Evolutionary conservation across 2,888 invertebrate genomes (phyloP), one percentile per base, ranked within the genome.

Genomic region (Ennomos erosarius): DNA sequence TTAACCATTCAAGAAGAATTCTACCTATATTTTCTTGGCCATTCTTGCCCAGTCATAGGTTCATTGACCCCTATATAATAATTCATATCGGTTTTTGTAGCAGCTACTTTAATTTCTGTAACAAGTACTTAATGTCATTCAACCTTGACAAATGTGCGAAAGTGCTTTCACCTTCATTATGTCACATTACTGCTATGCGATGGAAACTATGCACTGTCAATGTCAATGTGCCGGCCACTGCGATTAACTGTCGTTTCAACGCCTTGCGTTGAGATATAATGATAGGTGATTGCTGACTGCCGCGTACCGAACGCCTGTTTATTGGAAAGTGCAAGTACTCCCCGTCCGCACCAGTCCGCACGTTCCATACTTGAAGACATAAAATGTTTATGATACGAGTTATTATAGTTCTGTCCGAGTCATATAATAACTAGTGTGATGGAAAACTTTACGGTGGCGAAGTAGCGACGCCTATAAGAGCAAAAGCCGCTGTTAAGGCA

Each of bases 401-500:
- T 70, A 69, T 71, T 70, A 69, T 64, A 78, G 75, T 75, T 75
- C 62, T 68, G n/a, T n/a, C n/a, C n/a, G 59, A 71, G 64, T 71
- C 67, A 68, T 70, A 76, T 74, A 6, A 26, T 26, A 78, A 77
- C 71, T 74, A 70, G 78, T 82, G 77, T 80, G 76, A 82, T 78
- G 78, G 67, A 61, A 1, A 13, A 12, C n/a, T n/a, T n/a, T n/a
- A n/a, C n/a, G n/a, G 33, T 59, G 68, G 73, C 75, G 79, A 76
- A 75, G 75, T 75, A 78, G 75, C 76, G 65, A 56, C 66, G 68
- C 55, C 65, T 60, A 54, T 66, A 78, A 83, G 76, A 83, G 90
- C 86, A 90, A 90, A 90, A 90, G 90, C 85, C 70, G 75, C 75
- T 79, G 74, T 82, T 80, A 79, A 81, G 77, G 79, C 85, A 85